Conservation (phyloP, 1,140 invertebrate genomes). For the Drosophila lacertosa region DNA sequence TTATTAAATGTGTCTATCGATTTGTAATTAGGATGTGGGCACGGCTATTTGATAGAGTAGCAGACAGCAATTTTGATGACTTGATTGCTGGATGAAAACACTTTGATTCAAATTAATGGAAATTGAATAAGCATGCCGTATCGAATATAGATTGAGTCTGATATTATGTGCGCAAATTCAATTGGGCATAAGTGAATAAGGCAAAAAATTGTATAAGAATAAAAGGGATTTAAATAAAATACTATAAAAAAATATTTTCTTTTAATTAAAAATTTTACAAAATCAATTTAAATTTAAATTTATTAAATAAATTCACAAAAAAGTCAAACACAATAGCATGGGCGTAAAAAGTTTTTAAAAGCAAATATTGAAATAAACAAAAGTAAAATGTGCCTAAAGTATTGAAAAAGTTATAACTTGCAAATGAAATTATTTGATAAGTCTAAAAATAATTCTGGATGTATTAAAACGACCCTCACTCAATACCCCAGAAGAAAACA, state of each 20-base stretch:
- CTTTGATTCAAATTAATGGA: slow-evolving; percentile 27
- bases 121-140: slow-evolving; percentile 28
- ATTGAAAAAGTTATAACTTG: background rate
- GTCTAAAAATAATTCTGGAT: background rate
- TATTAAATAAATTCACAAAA: background rate
- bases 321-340: background rate
- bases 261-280: no score
- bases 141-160: slow-evolving; percentile 11
- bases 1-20: slow-evolving; percentile 69
- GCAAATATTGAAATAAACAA: background rate
- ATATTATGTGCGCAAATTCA: background rate
- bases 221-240: background rate
- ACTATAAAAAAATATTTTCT: no score
- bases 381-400: background rate
- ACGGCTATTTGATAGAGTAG: slow-evolving; percentile 41
- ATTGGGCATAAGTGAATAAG: background rate
- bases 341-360: background rate
- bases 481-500: slow-evolving; percentile 1
- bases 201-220: background rate
- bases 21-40: slow-evolving; percentile 61
- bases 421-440: background rate
- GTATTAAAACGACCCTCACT: background rate
- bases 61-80: slow-evolving; percentile 39
- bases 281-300: background rate
- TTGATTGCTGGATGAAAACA: slow-evolving; percentile 13